phyloP scores from a whole-genome alignment of 2,888 invertebrate species.

The Calephelis perditalis region DNA sequence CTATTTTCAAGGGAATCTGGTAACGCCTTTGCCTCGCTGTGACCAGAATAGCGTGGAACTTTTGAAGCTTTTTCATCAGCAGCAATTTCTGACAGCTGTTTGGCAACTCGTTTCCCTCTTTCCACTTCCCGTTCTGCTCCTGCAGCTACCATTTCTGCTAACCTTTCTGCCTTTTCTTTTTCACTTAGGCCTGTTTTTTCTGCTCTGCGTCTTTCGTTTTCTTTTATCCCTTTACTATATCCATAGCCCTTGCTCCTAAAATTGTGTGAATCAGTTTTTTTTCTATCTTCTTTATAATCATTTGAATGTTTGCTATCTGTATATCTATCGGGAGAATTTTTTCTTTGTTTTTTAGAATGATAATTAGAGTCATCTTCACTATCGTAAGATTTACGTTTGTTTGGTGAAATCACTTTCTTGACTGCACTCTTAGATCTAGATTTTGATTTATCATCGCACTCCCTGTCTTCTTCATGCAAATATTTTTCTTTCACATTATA shows the following conservation, averaged over 20 bases:
- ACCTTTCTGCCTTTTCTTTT: conserved; percentile 78
- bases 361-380: conserved; percentile 32
- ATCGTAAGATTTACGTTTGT: conserved; percentile 32
- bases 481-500: conserved; percentile 24
- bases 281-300: not conserved
- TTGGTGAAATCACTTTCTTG: conserved; percentile 33
- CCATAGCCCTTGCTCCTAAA: conserved; percentile 28
- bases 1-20: conserved; percentile 88
- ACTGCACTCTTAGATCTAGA: conserved; percentile 16
- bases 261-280: conserved; percentile 9
- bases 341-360: conserved; percentile 30
- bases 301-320: not conserved
- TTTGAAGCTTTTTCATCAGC: conserved; percentile 67
- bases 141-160: conserved; percentile 89
- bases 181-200: conserved; percentile 38
- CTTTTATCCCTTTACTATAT: conserved; percentile 31
- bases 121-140: conserved; percentile 84
- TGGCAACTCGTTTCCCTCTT: conserved; percentile 80
- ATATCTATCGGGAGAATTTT: conserved; percentile 19
- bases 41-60: conserved; percentile 79
- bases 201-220: conserved; percentile 32
- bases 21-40: conserved; percentile 72
- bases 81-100: conserved; percentile 78
- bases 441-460: conserved; percentile 13
- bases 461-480: conserved; percentile 14